Base-by-base conservation (phyloP, 1,140 invertebrate species). In the Tetramorium alpestre region DNA sequence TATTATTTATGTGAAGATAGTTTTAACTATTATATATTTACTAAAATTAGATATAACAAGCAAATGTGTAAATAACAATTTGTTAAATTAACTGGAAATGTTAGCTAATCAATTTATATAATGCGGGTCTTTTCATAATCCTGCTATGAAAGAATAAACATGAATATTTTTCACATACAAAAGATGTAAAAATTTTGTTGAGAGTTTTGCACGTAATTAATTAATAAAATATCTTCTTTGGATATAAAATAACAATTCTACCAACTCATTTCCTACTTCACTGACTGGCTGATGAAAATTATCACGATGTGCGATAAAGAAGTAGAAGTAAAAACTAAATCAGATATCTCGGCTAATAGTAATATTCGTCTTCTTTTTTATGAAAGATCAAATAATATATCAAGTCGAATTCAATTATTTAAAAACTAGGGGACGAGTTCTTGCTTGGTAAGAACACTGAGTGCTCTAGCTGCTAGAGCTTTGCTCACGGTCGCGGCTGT, bases 401-500 rank as follows among this genome's bases (percentile, higher is more conserved):
- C n/a, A 2, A 77, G n/a, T 5, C n/a, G n/a, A 58, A 49, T 8
- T 49, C 49, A 49, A 33, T 6, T 8, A 44, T 41, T 8, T 3
- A 22, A 87, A 51, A 75, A 91, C 78, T 92, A 87, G 86, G 95
- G 89, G n/a, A 97, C 89, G 22, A 97, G 91, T 91, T 97, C 96
- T 6, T 96, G 95, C 33, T 96, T 94, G 3, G 96, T 96, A 72
- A 97, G 95, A 2, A 93, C 93, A 28, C 94, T 95, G 2, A 97
- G 94, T 54, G 97, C 96, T 93, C 96, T 96, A 84, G 96, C 96
- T 28, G 95, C 93, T 80, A 96, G 96, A 2, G 96, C 96, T 92
- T 96, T 96, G 60, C 96, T 94, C 22, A 97, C 95, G 4, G 96
- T 96, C 1, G 96, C 96, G 0, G 96, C 95, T 18, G 97, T 97